These are phyloP conservation scores for Caprella mutica DNA, from an alignment of 2,888 invertebrate genomes.

Conservation along the genomic window DNA sequence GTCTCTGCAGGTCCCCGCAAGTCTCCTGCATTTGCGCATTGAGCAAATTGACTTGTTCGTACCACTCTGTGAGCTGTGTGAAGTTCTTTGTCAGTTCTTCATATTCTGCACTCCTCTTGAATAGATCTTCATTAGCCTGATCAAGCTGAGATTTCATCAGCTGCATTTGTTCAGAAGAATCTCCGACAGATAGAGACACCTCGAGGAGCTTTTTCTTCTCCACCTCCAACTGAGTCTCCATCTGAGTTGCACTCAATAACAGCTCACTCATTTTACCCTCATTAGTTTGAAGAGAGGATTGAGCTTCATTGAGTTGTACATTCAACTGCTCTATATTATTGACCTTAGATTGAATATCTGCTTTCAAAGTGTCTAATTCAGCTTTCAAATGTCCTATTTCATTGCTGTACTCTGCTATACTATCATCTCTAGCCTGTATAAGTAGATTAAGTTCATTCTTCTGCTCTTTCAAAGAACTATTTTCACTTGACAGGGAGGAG, in stretches of 20 bases:
- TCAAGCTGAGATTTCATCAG: too few relatives aligned
- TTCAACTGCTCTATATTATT: background rate
- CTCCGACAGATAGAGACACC: too few relatives aligned
- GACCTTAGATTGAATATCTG: background rate
- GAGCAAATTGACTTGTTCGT: too few relatives aligned
- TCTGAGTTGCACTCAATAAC: background rate
- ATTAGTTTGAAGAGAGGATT: background rate
- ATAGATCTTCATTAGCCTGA: too few relatives aligned
- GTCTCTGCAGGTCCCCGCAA: too few relatives aligned
- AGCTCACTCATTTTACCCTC: background rate
- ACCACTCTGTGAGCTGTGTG: too few relatives aligned
- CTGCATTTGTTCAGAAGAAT: too few relatives aligned
- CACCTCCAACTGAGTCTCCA: background rate
- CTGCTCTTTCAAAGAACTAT: background rate
- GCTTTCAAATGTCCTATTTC: background rate
- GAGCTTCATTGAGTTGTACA: background rate
- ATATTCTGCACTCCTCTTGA: too few relatives aligned
- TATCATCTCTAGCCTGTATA: background rate
- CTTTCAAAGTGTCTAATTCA: background rate
- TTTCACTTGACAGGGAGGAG: background rate
- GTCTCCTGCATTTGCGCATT: too few relatives aligned
- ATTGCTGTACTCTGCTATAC: background rate
- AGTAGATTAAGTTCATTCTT: background rate
- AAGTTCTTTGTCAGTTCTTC: too few relatives aligned
- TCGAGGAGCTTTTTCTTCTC: too few relatives aligned